Conservation (phyloP, 2,888 invertebrate species). For the Nymphalis c-album region DNA sequence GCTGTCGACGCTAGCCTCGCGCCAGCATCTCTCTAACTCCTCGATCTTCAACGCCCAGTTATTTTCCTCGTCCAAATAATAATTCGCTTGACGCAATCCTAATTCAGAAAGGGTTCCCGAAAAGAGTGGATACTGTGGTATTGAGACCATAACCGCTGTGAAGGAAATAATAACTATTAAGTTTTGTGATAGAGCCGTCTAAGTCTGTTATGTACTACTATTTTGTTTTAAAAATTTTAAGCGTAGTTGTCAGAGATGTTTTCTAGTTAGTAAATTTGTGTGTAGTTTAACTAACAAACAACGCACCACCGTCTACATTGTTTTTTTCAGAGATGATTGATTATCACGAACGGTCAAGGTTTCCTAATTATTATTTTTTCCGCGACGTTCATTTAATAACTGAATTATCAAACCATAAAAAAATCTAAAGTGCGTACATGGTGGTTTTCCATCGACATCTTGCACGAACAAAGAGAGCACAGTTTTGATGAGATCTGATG, state of each 20-base stretch:
- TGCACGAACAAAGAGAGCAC: constrained; percentile 86
- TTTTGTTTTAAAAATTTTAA: too few relatives aligned
- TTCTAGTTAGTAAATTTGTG: too few relatives aligned
- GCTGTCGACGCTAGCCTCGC: constrained; percentile 82
- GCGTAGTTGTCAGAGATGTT: too few relatives aligned
- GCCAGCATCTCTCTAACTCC: constrained; percentile 88
- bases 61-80: constrained; percentile 92
- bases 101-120: constrained; percentile 96
- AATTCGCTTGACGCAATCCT: constrained; percentile 89
- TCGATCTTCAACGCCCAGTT: constrained; percentile 90
- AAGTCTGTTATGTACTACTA: too few relatives aligned
- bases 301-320: too few relatives aligned
- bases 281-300: too few relatives aligned
- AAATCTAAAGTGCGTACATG: constrained; percentile 51
- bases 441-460: constrained; percentile 76
- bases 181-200: background rate
- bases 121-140: constrained; percentile 98
- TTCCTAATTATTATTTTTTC: background rate
- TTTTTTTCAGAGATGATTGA: too few relatives aligned
- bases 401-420: background rate
- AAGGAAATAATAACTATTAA: background rate
- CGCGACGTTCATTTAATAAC: background rate
- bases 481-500: constrained; percentile 95
- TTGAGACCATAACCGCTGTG: constrained; percentile 95
- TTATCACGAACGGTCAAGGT: too few relatives aligned